These are phyloP conservation scores for Porphyrio hochstetteri DNA, from an alignment of 2,113 vertebrate species.

Conservation along the genomic window DNA sequence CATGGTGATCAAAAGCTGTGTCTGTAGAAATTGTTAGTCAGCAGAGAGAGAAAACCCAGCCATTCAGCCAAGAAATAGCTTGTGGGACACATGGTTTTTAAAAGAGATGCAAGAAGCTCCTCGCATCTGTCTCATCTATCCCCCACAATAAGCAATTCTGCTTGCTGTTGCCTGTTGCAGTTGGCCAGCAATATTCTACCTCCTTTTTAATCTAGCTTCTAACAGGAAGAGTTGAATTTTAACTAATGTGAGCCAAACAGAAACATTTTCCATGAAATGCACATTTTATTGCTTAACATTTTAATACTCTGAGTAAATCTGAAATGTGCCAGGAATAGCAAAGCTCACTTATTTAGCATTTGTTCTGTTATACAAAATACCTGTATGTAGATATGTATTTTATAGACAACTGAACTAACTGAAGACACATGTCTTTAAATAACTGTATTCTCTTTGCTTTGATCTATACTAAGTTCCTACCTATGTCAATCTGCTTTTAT, in stretches of 20 bases:
- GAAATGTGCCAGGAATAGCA: conserved; percentile 13
- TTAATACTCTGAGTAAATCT: conserved; percentile 6
- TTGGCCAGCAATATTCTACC: background rate
- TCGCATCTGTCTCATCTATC: background rate
- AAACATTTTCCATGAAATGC: background rate
- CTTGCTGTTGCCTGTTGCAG: background rate
- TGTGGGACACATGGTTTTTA: background rate
- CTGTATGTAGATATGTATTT: background rate
- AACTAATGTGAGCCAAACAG: background rate
- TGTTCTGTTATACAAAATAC: background rate
- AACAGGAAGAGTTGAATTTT: background rate
- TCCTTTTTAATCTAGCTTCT: background rate
- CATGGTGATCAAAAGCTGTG: background rate
- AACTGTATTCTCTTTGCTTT: background rate
- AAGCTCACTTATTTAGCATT: conserved; percentile 4
- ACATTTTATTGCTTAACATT: conserved; percentile 17
- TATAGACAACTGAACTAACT: background rate
- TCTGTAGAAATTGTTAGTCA: background rate
- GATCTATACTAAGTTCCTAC: background rate
- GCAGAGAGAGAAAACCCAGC: background rate
- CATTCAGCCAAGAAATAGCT: background rate
- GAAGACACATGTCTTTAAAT: background rate
- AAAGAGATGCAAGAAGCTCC: background rate
- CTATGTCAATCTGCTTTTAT: background rate
- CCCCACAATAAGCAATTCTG: background rate